A percentile compares a stretch with the other conserved stretches of the same genome.
Evolutionary conservation across 2,888 invertebrate species (phyloP).

Genomic region (Corbicula japonica): DNA sequence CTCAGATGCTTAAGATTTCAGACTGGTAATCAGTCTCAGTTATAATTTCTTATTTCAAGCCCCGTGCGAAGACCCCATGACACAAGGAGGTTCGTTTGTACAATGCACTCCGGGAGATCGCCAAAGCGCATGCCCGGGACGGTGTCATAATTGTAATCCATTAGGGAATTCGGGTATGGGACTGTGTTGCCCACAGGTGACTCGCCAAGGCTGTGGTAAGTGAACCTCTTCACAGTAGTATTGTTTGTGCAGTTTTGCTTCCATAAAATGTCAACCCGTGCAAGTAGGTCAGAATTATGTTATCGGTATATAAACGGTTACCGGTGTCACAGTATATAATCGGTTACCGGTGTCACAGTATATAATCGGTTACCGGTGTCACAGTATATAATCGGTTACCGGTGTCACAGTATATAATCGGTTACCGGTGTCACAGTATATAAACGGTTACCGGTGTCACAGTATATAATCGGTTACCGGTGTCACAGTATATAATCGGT

Average conservation of each 20-base stretch:
- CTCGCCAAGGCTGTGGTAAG: constrained; percentile 35
- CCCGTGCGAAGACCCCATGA: constrained; percentile 38
- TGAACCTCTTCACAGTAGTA: neutral
- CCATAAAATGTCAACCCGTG: neutral
- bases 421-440: no score
- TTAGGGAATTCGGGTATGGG: constrained; percentile 11
- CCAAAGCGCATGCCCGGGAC: constrained; percentile 15
- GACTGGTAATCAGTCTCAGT: no score
- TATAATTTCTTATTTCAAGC: no score
- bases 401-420: no score
- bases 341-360: neutral
- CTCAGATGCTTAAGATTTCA: no score
- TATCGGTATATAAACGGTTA: neutral
- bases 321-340: neutral
- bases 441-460: no score
- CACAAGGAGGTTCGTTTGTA: constrained; percentile 12
- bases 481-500: no score
- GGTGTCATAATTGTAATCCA: constrained; percentile 16
- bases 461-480: no score
- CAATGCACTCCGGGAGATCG: constrained; percentile 7
- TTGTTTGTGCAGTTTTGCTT: neutral
- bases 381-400: neutral
- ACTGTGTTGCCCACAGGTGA: constrained; percentile 30
- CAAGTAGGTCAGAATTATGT: neutral
- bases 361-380: neutral